Base-by-base conservation (phyloP, 1,140 invertebrate genomes). In the Matsumurasca onukii region DNA sequence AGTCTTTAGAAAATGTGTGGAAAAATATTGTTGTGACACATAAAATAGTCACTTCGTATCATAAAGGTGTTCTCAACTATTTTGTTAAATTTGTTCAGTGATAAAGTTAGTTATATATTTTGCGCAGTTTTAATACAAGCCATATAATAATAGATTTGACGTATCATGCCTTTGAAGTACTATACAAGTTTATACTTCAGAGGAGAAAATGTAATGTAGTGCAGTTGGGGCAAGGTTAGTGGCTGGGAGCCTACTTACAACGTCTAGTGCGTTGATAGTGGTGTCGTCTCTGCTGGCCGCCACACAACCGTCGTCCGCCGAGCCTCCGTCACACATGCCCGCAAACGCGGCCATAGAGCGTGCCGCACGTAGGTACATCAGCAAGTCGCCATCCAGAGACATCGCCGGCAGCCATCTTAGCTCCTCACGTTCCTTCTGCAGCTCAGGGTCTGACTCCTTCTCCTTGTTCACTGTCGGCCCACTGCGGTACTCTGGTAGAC, bases 321-420 rank as follows among this genome's bases (percentile, higher is more conserved):
- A 94, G 72, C 95, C 96, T 67, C 96, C 95, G 85, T 98, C 95
- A 88, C 96, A 98, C 94, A 98, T 98, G 75, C 95, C 93, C 73
- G 91, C 91, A 84, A 98, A 98, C 59, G 96, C 95, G 75, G 92
- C 92, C 91, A 95, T 94, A 51, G 92, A 98, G 73, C 97, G 87
- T 67, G 96, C 97, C 73, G 96, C 97, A 77, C 95, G 86, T 75
- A 98, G 87, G 82, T 97, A 99, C 94, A 98, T 98, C 77, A 98
- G 87, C 76, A 99, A 88, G 84, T 98, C 96, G 73, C 91, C 89
- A 83, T 98, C 96, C 75, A 92, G 86, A 67, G 94, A 89, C 83
- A 93, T 89, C 73, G 91, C 90, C 68, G 95, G 95, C 77, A 92
- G 84, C 97, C 96, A 98, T 82, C 92, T 86, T 79, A 95, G 82